Percentiles rank a stretch among this genome's conserved stretches.
Conservation (phyloP, 2,888 invertebrate species). For the Athalia rosae region DNA sequence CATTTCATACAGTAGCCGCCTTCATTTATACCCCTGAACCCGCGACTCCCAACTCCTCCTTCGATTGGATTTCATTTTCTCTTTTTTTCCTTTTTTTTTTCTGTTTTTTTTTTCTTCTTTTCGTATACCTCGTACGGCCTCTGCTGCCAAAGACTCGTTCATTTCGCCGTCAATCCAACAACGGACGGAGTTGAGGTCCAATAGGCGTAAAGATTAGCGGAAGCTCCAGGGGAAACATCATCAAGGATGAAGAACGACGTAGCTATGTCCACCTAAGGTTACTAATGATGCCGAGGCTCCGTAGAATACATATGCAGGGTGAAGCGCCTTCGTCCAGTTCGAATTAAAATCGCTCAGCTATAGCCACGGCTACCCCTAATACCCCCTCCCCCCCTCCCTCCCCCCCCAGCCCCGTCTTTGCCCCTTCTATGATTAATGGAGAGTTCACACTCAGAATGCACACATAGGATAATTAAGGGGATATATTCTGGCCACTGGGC, state of each 20-base stretch:
- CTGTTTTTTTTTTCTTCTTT: background rate
- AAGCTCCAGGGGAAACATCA: constrained; percentile 60
- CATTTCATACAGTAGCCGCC: constrained; percentile 21
- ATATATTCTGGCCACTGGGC: constrained; percentile 73
- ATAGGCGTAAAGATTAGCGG: constrained; percentile 50
- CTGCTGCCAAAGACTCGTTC: constrained; percentile 11
- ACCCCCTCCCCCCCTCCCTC: constrained; percentile 51
- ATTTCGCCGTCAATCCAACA: constrained; percentile 16
- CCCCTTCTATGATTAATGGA: constrained; percentile 72
- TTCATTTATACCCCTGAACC: background rate
- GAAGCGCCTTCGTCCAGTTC: constrained; percentile 62
- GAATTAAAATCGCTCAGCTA: constrained; percentile 72
- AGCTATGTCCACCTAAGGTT: constrained; percentile 71
- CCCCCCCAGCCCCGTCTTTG: no score
- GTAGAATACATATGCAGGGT: constrained; percentile 71
- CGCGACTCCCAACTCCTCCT: background rate
- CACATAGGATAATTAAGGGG: constrained; percentile 74
- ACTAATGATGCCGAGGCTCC: constrained; percentile 71
- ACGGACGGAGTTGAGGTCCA: constrained; percentile 36
- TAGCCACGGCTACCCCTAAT: constrained; percentile 57
- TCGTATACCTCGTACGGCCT: background rate
- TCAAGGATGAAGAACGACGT: constrained; percentile 72
- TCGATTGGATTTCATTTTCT: constrained; percentile 13
- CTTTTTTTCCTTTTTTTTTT: background rate
- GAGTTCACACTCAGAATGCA: constrained; percentile 74